Base-by-base conservation (phyloP, 2,113 vertebrate species). In the Aix galericulata region DNA sequence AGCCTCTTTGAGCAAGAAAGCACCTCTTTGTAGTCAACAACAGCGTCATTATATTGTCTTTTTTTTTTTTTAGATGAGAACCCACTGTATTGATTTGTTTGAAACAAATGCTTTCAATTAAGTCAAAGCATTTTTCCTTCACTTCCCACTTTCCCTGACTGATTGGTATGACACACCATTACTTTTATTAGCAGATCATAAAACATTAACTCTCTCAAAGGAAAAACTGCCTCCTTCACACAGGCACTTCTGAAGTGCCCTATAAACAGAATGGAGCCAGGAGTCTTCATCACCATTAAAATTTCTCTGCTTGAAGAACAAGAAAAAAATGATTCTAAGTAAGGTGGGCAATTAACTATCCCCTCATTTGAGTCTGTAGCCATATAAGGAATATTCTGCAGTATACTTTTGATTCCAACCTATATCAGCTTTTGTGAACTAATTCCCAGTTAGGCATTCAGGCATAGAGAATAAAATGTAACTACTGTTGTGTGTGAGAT, bases 51-150 rank as follows among this genome's bases (percentile, higher is more conserved):
- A 86, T 95, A 83, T 93, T 95, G 77, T 60, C 93, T 91, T 81
- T 86, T 88, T 93, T 53, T 74, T 50, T 23, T 50, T 86, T 93
- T 79, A 36, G 72, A 81, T 52, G 56, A 22, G 80, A 86, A 4
- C 73, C 86, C 88, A 79, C 86, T 88, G 78, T 62, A 96, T 90
- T 90, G 90, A 86, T 81, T 60, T 85, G 86, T 96, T 95, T 96
- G 84, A 92, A 96, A 94, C 76, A 93, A 93, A 92, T 75, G 80
- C 50, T 86, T 91, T 91, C 83, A 88, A 95, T 91, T 95, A 91
- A 91, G 71, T 67, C 88, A 86, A 21, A 84, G 80, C 32, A 29
- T 91, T 93, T 94, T 93, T 64, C 48, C 74, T 83, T 84, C 92
- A 93, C 83, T 90, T 94, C 88, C 94, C 53, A 95, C 94, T 88